Percentiles rank a stretch among this genome's conserved stretches.
These are phyloP conservation scores for Macrostomum lignano DNA, from an alignment of 1,140 invertebrate genomes.

Conservation along the genomic window DNA sequence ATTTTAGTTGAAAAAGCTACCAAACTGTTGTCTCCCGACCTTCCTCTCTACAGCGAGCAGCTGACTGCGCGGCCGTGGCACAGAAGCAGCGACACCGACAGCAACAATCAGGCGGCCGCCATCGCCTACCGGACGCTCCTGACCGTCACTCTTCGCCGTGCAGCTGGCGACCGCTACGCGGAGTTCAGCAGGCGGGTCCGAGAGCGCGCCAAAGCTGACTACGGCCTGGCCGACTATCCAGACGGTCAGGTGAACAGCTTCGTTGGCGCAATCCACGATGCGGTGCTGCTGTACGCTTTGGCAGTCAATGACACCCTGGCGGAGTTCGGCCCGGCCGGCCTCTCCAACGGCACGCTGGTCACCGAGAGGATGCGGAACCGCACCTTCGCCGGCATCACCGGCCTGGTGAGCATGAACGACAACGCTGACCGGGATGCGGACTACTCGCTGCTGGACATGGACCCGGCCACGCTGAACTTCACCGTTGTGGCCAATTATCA, in stretches of 20 bases:
- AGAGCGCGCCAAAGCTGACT: constrained; percentile 41
- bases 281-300: constrained; percentile 55
- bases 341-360: constrained; percentile 44
- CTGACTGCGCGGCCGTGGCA: too few species aligned
- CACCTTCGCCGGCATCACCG: constrained; percentile 39
- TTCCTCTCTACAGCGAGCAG: too few species aligned
- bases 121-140: constrained; percentile 61
- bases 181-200: constrained; percentile 49
- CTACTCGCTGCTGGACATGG: constrained; percentile 25
- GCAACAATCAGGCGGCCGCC: constrained; percentile 49
- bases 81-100: constrained; percentile 42
- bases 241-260: constrained; percentile 30
- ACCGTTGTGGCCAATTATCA: constrained; percentile 36
- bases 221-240: constrained; percentile 35
- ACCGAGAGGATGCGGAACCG: constrained; percentile 37
- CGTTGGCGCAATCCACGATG: constrained; percentile 65
- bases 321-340: constrained; percentile 40
- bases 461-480: not conserved
- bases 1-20: too few species aligned
- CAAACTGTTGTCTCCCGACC: too few species aligned
- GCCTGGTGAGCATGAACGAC: constrained; percentile 49
- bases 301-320: constrained; percentile 58
- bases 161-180: constrained; percentile 31
- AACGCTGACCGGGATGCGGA: constrained; percentile 55
- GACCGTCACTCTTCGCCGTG: constrained; percentile 55